phyloP scores from a whole-genome alignment of 2,113 vertebrate species.

The Bubo scandiacus region DNA sequence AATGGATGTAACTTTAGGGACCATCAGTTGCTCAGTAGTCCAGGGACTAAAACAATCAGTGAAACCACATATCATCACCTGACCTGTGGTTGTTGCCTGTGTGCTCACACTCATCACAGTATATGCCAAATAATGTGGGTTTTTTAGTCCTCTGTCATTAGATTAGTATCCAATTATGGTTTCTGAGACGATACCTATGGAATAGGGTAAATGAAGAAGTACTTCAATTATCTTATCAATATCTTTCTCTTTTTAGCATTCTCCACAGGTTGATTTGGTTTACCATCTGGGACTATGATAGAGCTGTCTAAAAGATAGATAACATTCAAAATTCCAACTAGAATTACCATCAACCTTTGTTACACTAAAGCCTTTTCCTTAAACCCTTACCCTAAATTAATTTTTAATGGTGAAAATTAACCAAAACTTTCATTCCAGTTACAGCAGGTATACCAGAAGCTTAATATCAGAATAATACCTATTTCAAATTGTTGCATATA shows the following conservation, averaged over 20 bases:
- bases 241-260: background rate
- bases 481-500: background rate
- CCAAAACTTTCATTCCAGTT: constrained; percentile 27
- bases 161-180: background rate
- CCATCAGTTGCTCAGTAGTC: background rate
- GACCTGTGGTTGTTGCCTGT: background rate
- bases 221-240: background rate
- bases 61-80: background rate
- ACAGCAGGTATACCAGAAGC: background rate
- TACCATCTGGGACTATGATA: background rate
- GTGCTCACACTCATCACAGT: background rate
- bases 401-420: background rate
- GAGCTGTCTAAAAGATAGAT: background rate
- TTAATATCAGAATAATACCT: background rate
- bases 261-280: background rate
- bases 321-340: background rate
- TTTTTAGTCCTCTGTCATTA: background rate
- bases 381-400: background rate
- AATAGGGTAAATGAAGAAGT: background rate
- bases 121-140: background rate
- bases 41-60: background rate
- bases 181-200: background rate
- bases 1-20: background rate
- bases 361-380: background rate
- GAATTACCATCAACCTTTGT: background rate